These are phyloP conservation scores for Mobula hypostoma DNA, from an alignment of 2,113 vertebrate species.

Conservation along the genomic window DNA sequence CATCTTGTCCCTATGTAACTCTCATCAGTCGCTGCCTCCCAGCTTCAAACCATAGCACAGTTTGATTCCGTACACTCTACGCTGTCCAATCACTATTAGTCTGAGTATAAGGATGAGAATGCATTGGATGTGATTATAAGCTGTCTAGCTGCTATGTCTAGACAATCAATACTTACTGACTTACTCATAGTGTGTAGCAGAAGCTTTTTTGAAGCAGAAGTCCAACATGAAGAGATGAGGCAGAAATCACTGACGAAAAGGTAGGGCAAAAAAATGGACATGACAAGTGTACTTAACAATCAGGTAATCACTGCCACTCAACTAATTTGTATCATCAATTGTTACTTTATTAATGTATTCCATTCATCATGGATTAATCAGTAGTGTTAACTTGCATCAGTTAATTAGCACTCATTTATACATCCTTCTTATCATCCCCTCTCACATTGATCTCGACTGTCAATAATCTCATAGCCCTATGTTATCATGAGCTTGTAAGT, in stretches of 20 bases:
- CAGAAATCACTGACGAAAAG: neutral
- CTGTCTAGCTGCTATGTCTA: neutral
- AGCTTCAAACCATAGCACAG: neutral
- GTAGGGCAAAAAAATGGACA: neutral
- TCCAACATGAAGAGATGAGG: neutral
- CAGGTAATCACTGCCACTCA: neutral
- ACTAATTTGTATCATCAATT: neutral
- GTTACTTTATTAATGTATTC: neutral
- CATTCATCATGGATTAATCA: too few species aligned
- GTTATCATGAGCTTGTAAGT: neutral
- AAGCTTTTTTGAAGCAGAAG: neutral
- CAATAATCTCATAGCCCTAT: neutral
- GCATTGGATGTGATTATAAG: neutral
- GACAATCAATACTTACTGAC: neutral
- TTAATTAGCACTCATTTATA: neutral
- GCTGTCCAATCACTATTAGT: neutral
- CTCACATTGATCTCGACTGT: neutral
- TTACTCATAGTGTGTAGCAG: neutral
- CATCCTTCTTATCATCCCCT: neutral
- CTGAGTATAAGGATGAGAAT: neutral
- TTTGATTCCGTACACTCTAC: neutral
- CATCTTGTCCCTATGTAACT: neutral
- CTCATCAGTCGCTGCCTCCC: neutral
- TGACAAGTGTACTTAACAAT: neutral
- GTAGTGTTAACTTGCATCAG: too few species aligned